Conservation (phyloP, 2,113 vertebrate species). For the Laticauda colubrina region DNA sequence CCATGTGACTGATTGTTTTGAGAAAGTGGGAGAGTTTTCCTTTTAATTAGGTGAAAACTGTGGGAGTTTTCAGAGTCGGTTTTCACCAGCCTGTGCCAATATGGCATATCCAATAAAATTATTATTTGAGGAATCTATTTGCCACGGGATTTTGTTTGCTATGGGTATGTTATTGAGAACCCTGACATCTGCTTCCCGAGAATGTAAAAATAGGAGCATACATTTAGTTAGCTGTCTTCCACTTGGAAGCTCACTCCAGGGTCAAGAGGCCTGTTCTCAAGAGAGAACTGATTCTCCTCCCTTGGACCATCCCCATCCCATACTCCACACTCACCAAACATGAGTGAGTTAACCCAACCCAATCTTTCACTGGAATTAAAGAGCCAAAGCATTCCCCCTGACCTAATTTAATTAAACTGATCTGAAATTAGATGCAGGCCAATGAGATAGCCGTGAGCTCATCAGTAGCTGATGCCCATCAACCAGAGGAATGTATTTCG, state of each 20-base stretch:
- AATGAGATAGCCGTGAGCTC: slow-evolving; percentile 29
- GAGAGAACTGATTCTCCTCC: background rate
- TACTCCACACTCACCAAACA: background rate
- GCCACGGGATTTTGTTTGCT: too few relatives aligned
- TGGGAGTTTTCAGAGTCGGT: too few relatives aligned
- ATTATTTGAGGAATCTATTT: too few relatives aligned
- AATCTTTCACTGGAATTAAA: background rate
- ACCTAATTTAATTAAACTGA: slow-evolving; percentile 15
- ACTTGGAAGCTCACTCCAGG: too few relatives aligned
- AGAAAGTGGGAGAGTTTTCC: too few relatives aligned
- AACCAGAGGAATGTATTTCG: background rate
- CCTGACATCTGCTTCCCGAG: background rate
- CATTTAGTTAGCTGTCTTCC: background rate
- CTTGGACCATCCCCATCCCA: background rate
- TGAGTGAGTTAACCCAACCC: background rate
- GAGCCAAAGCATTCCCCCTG: background rate
- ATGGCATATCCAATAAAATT: too few relatives aligned
- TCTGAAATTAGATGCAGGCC: slow-evolving; percentile 10
- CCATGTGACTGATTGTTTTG: too few relatives aligned
- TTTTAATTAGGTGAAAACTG: too few relatives aligned
- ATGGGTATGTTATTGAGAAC: too few relatives aligned
- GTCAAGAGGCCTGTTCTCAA: background rate
- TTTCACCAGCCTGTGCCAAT: too few relatives aligned
- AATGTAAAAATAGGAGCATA: background rate
- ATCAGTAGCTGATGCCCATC: slow-evolving; percentile 22